Conservation (phyloP, 2,113 vertebrate genomes). For the Trematomus loennbergii region DNA sequence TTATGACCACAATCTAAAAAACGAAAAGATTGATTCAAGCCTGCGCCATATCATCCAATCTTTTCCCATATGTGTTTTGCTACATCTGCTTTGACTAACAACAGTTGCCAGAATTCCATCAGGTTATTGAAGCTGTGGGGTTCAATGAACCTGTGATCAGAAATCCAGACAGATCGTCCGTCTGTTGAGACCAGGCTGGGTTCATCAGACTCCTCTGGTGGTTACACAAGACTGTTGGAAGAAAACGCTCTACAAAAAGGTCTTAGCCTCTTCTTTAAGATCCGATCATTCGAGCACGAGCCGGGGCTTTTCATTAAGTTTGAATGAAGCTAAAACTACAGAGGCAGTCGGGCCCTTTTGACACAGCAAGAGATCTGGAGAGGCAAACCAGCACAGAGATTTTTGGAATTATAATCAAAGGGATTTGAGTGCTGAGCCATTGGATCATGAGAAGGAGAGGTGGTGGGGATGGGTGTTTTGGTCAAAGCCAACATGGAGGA, state of each 20-base stretch:
- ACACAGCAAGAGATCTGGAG: conserved; percentile 53
- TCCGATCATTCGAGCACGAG: background rate
- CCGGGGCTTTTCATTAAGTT: conserved; percentile 32
- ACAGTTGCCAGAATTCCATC: background rate
- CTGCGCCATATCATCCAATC: too few relatives aligned
- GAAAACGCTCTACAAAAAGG: background rate
- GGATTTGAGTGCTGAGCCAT: conserved; percentile 28
- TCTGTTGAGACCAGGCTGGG: conserved; percentile 1
- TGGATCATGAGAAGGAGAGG: conserved; percentile 6
- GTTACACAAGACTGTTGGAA: conserved; percentile 1
- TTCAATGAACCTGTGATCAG: background rate
- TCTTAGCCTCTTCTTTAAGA: conserved; percentile 12
- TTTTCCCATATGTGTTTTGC: too few relatives aligned
- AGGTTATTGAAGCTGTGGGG: background rate
- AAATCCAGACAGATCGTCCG: background rate
- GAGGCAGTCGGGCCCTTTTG: conserved; percentile 42
- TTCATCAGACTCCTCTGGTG: background rate
- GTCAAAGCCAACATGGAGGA: conserved; percentile 26
- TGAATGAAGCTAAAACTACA: conserved; percentile 55
- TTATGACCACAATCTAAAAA: background rate
- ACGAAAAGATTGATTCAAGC: background rate
- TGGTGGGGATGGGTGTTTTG: conserved; percentile 10
- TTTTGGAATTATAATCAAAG: conserved; percentile 40
- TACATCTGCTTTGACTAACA: background rate
- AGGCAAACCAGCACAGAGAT: conserved; percentile 32